phyloP scores from a whole-genome alignment of 2,113 vertebrate species.

The Upupa epops region DNA sequence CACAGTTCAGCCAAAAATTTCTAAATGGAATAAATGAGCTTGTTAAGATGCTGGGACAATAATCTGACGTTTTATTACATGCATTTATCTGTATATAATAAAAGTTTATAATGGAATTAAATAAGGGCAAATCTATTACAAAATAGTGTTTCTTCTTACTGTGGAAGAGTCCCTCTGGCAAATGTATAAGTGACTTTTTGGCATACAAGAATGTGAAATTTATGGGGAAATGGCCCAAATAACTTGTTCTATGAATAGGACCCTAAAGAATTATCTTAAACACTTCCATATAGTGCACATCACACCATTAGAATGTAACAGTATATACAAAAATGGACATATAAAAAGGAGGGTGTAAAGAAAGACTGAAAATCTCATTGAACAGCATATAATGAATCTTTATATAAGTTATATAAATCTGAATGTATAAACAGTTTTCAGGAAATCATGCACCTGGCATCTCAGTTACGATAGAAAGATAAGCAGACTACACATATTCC shows the following conservation, averaged over 20 bases:
- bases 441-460: background rate
- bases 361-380: slow-evolving; percentile 54
- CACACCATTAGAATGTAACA: slow-evolving; percentile 67
- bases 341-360: background rate
- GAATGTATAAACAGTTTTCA: slow-evolving; percentile 4
- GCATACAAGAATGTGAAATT: slow-evolving; percentile 44
- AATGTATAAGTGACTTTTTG: slow-evolving; percentile 31
- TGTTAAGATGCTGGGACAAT: background rate
- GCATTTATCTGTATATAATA: background rate
- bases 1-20: background rate
- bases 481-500: background rate
- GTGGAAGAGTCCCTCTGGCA: slow-evolving; percentile 1
- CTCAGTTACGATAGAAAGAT: slow-evolving; percentile 2
- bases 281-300: slow-evolving; percentile 63
- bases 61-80: background rate
- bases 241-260: slow-evolving; percentile 59
- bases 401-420: slow-evolving; percentile 28
- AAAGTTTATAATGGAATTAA: background rate
- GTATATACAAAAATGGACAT: slow-evolving; percentile 55
- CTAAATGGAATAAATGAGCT: background rate
- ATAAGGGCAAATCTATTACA: background rate
- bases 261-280: slow-evolving; percentile 71
- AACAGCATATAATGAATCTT: slow-evolving; percentile 29
- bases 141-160: background rate
- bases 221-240: slow-evolving; percentile 68